Evolutionary conservation across 2,797 vertebrate species (phyloP), one percentile per base, ranked within the genome.

Genomic region (Chanos chanos): DNA sequence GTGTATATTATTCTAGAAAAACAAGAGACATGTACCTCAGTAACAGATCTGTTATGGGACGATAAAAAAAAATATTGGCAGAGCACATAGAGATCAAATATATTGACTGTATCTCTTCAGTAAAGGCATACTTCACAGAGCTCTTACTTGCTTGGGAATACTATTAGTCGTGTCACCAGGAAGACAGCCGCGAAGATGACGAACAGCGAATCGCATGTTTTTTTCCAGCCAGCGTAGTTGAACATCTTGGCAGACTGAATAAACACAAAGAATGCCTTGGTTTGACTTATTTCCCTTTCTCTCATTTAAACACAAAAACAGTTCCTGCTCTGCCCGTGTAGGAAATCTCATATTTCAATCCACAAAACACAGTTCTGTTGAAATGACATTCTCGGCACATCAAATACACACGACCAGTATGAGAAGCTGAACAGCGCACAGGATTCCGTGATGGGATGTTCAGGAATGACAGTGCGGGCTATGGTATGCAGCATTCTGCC

Each of bases 171-270:
- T 24, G 91, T 94, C 71, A 92, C 61, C 8, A 95, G 83, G 73
- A 95, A 96, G 43, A 91, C 82, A n/a, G 74, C 68, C 3, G 93
- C 79, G 71, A 95, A 96, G 65, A 90, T 63, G 64, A 94, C 63
- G 57, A 94, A 95, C 41, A 95, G 79, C 0, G 57, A 36, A 61
- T 95, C 85, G 53, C 91, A 93, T 0, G 73, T 87, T 70, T 60
- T 90, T 66, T 85, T 92, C 94, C 94, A 94, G 63, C 90, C 90
- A 15, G 88, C 89, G 13, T 96, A 96, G 81, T 94, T 92, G 73
- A 93, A 90, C 87, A 95, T 93, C 81, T 96, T 95, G 15, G 91
- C 91, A 27, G 89, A 89, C 94, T 95, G 83, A 8, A 69, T 33
- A 61, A 49, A 63, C 1, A 71, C 1, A 21, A 39, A 51, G 24